A percentile compares a stretch with the other conserved stretches of the same genome.
These are phyloP conservation scores for Thaumatotibia leucotreta DNA, from an alignment of 1,140 invertebrate genomes.

Conservation along the genomic window DNA sequence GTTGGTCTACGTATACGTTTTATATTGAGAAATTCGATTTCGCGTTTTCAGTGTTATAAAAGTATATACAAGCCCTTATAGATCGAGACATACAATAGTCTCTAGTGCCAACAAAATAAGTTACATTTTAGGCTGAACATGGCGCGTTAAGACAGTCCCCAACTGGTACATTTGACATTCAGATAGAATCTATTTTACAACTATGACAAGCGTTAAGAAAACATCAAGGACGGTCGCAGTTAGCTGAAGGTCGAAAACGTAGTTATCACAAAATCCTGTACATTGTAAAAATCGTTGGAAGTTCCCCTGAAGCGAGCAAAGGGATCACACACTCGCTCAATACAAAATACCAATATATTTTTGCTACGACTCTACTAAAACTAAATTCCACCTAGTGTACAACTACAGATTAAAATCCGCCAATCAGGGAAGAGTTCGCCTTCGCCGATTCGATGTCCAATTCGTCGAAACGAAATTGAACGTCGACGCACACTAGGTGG, in stretches of 20 bases:
- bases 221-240: slow-evolving; percentile 27
- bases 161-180: slow-evolving; percentile 1
- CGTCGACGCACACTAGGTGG: neutral
- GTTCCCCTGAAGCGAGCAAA: slow-evolving; percentile 6
- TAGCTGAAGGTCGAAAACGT: slow-evolving; percentile 25
- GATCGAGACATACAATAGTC: neutral
- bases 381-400: slow-evolving; percentile 1
- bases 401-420: neutral
- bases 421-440: neutral
- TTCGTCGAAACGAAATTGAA: neutral
- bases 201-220: slow-evolving; percentile 14
- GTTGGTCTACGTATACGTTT: neutral
- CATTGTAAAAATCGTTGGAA: slow-evolving; percentile 18
- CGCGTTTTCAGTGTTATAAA: neutral
- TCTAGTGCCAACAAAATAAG: neutral
- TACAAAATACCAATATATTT: slow-evolving; percentile 29
- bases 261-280: slow-evolving; percentile 27
- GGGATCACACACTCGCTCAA: slow-evolving; percentile 16
- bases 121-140: neutral
- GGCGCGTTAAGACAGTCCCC: neutral
- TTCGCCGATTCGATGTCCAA: neutral
- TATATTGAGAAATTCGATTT: neutral
- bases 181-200: slow-evolving; percentile 1
- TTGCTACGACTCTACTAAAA: slow-evolving; percentile 21
- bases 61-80: neutral